Percentiles rank a stretch among this genome's conserved stretches.
phyloP scores from a whole-genome alignment of 1,140 invertebrate species.

The Drosophila nebulosa region DNA sequence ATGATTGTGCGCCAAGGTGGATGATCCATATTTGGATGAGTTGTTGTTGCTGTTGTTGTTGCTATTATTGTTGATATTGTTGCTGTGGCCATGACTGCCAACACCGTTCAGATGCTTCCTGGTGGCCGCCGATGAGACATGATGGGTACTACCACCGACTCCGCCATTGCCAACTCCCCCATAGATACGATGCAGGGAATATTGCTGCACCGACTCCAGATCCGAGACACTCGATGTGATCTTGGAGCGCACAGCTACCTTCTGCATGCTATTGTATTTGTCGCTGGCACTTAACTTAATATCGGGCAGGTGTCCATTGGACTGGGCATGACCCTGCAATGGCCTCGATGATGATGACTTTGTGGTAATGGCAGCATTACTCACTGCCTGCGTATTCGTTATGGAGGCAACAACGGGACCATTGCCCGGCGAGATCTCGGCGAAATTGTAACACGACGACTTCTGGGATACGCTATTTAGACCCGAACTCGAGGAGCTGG shows the following conservation, averaged over 20 bases:
- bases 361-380: conserved; percentile 73
- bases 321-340: conserved; percentile 55
- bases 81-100: background rate
- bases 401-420: conserved; percentile 70
- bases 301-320: conserved; percentile 76
- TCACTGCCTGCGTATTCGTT: conserved; percentile 75
- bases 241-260: conserved; percentile 77
- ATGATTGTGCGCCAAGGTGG: conserved; percentile 66
- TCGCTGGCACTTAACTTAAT: conserved; percentile 77
- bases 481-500: conserved; percentile 69
- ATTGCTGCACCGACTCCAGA: conserved; percentile 77
- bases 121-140: conserved; percentile 66
- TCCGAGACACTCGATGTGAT: conserved; percentile 79
- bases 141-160: conserved; percentile 55
- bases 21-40: conserved; percentile 54
- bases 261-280: conserved; percentile 80
- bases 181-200: conserved; percentile 75
- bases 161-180: conserved; percentile 41
- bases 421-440: conserved; percentile 72
- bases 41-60: conserved; percentile 14
- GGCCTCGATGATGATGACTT: conserved; percentile 50
- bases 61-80: no score
- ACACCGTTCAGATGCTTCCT: conserved; percentile 64
- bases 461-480: conserved; percentile 75
- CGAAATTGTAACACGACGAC: conserved; percentile 78